Conservation (phyloP, 2,797 vertebrate genomes). For the Lagodon rhomboides region DNA sequence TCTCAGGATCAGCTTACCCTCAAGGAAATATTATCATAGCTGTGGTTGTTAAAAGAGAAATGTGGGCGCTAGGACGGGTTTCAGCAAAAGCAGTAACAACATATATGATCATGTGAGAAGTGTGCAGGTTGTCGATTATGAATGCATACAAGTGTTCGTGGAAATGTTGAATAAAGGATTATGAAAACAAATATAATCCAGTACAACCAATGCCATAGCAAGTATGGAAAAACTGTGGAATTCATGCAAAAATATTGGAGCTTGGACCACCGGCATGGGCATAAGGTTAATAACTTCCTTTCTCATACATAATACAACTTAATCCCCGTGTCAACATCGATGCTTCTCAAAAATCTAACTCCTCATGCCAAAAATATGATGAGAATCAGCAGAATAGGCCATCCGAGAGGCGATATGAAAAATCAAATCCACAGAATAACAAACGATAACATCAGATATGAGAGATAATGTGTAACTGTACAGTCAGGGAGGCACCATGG, state of each 20-base stretch:
- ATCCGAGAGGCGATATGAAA: slow-evolving; percentile 32
- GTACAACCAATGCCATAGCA: not conserved
- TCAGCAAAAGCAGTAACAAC: slow-evolving; percentile 15
- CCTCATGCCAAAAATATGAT: slow-evolving; percentile 32
- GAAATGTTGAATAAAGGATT: slow-evolving; percentile 28
- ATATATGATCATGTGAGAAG: slow-evolving; percentile 45
- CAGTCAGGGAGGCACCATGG: slow-evolving; percentile 6
- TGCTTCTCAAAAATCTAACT: slow-evolving; percentile 31
- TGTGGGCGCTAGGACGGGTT: slow-evolving; percentile 9
- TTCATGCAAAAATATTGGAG: slow-evolving; percentile 31
- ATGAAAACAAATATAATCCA: slow-evolving; percentile 44
- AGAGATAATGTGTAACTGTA: slow-evolving; percentile 21
- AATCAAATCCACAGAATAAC: slow-evolving; percentile 40
- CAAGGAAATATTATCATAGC: slow-evolving; percentile 65
- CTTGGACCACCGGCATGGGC: slow-evolving; percentile 54
- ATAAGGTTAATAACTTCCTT: slow-evolving; percentile 41
- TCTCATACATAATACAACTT: slow-evolving; percentile 35
- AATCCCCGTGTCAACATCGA: slow-evolving; percentile 52
- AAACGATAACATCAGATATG: slow-evolving; percentile 46
- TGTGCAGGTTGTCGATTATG: slow-evolving; percentile 18
- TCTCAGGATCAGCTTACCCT: slow-evolving; percentile 54
- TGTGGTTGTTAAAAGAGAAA: slow-evolving; percentile 53
- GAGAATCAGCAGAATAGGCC: slow-evolving; percentile 30
- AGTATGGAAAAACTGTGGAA: slow-evolving; percentile 4
- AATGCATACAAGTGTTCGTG: slow-evolving; percentile 9